Conservation (phyloP, 1,140 invertebrate genomes). For the Tyrophagus putrescentiae region DNA sequence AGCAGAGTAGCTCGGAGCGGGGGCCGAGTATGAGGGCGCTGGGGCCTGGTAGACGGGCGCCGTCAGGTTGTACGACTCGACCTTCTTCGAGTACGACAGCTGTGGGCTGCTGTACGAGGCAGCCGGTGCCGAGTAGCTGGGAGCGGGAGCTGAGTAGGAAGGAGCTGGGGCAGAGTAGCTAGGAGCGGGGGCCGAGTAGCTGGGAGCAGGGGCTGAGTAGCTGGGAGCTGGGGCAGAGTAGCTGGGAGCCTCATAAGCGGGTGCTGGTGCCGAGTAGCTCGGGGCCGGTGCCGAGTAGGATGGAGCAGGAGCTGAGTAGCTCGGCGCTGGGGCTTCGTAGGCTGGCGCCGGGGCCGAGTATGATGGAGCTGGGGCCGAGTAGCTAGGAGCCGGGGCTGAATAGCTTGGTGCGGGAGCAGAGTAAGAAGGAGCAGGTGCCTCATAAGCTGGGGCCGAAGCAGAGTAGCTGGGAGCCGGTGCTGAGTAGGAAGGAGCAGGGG, state of each 20-base stretch:
- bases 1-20: not conserved
- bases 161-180: constrained; percentile 2
- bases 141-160: not conserved
- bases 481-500: not conserved
- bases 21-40: not conserved
- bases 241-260: not conserved
- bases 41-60: not conserved
- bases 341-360: constrained; percentile 4
- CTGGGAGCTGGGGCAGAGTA: not conserved
- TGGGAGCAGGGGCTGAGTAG: not conserved
- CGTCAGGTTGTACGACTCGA: not conserved
- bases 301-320: not conserved
- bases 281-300: not conserved
- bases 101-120: not conserved
- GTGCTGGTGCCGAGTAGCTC: not conserved
- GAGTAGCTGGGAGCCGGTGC: too few species aligned
- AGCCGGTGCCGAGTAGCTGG: not conserved
- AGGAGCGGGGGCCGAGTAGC: not conserved
- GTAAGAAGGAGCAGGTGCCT: not conserved
- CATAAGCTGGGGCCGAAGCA: too few species aligned
- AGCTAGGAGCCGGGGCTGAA: constrained; percentile 5
- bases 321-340: not conserved
- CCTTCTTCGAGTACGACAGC: not conserved
- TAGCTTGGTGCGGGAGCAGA: not conserved
- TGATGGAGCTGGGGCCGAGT: constrained; percentile 1